Base-by-base conservation (phyloP, 1,140 invertebrate genomes). In the Dysdera silvatica region DNA sequence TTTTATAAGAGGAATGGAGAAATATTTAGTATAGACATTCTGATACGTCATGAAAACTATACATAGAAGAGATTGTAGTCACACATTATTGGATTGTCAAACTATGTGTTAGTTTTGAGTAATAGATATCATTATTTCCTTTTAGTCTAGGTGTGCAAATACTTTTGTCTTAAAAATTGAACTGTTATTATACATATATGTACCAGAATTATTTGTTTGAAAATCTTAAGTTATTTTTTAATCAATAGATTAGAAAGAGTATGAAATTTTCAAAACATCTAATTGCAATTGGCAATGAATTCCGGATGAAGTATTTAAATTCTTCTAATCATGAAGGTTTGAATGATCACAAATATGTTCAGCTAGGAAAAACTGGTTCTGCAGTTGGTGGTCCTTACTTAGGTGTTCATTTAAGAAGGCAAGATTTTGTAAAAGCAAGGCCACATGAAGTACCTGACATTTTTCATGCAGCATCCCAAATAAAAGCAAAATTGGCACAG, bases 191-290 rank as follows among this genome's bases (percentile, higher is more conserved):
- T n/a, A n/a, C n/a, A n/a, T n/a, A n/a, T n/a, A n/a, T n/a, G n/a
- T n/a, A n/a, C n/a, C n/a, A 37, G 35, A 37, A n/a, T n/a, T 37
- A 37, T 12, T 12, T 37, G 35, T 14, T 37, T 37, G 12, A 37
- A 37, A 14, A n/a, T n/a, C n/a, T n/a, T n/a, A n/a, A n/a, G n/a
- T 37, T 32, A 48, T 55, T 4, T 35, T 33, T 61, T 61, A 43
- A n/a, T n/a, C n/a, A n/a, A 5, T 48, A 77, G 72, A 75, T 75
- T 24, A 66, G 95, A 69, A 80, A 91, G 68, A 96, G 92, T 72
- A 95, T 98, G 89, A 81, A 87, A 68, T 98, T 95, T 75, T 84
- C 87, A 55, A 77, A 78, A 43, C 72, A 83, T 49, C 79, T 98
- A 2, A 74, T 82, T 47, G 51, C 82, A 69, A 82, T 86, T 68